These are phyloP conservation scores for Engraulis encrasicolus DNA, from an alignment of 2,113 vertebrate genomes.

Conservation along the genomic window DNA sequence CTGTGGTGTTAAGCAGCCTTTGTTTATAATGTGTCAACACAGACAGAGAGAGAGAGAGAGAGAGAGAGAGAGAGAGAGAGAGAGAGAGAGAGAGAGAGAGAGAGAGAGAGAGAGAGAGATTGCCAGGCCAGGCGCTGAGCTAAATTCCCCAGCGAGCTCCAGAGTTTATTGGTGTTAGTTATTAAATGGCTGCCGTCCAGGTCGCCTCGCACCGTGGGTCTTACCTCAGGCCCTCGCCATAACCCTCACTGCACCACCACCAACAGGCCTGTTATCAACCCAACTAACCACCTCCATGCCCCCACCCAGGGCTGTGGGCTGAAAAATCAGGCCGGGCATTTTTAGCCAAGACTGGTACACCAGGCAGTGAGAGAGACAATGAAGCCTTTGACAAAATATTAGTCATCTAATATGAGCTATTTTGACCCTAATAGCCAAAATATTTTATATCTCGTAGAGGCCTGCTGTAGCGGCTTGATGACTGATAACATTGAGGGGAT, in stretches of 20 bases:
- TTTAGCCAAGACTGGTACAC: background rate
- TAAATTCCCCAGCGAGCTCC: background rate
- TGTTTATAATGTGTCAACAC: conserved; percentile 14
- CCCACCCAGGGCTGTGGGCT: background rate
- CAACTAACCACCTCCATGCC: background rate
- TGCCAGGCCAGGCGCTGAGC: background rate
- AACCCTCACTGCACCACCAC: background rate
- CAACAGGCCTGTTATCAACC: background rate
- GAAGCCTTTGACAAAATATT: no score
- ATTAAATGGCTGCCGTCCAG: background rate
- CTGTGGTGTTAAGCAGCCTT: conserved; percentile 5
- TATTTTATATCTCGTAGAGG: no score
- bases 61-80: no score
- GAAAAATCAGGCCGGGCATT: background rate
- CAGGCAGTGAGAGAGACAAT: no score
- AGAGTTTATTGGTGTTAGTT: conserved; percentile 18
- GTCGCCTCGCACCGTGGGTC: background rate
- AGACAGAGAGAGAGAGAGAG: no score
- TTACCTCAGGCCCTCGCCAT: background rate
- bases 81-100: no score
- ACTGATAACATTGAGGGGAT: no score
- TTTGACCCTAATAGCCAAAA: no score
- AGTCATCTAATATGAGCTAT: no score
- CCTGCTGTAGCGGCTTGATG: no score
- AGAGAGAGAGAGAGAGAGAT: no score